phyloP scores from a whole-genome alignment of 2,888 invertebrate genomes.

The Oligia fasciuncula region DNA sequence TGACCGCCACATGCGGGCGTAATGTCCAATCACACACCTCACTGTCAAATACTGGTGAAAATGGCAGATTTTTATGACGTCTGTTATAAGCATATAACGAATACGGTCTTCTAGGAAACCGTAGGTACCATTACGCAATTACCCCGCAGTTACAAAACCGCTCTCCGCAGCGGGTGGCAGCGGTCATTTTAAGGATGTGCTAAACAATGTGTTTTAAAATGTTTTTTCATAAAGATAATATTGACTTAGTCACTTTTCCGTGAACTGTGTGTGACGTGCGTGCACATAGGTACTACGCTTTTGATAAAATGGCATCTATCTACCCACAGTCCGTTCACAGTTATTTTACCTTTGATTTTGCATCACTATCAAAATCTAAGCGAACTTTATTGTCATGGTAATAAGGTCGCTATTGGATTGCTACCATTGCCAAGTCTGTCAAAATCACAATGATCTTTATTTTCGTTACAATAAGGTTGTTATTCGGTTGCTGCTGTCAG shows the following conservation, averaged over 20 bases:
- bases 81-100: neutral
- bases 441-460: neutral
- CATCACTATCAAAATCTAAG: too few relatives aligned
- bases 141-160: neutral
- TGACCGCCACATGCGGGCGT: neutral
- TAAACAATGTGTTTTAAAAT: constrained; percentile 2
- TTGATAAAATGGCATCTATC: neutral
- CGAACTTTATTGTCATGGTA: too few relatives aligned
- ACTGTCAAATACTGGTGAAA: neutral
- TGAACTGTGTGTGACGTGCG: constrained; percentile 22
- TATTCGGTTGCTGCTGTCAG: neutral
- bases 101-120: neutral
- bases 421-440: too few relatives aligned
- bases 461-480: neutral
- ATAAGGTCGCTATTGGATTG: too few relatives aligned
- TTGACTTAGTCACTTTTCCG: constrained; percentile 28
- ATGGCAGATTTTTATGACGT: neutral
- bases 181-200: neutral
- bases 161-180: neutral
- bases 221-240: neutral
- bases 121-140: neutral
- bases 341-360: neutral
- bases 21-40: neutral
- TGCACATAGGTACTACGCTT: neutral
- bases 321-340: neutral